These are phyloP conservation scores for Macquaria ambigua DNA, from an alignment of 2,113 vertebrate genomes.

Conservation along the genomic window DNA sequence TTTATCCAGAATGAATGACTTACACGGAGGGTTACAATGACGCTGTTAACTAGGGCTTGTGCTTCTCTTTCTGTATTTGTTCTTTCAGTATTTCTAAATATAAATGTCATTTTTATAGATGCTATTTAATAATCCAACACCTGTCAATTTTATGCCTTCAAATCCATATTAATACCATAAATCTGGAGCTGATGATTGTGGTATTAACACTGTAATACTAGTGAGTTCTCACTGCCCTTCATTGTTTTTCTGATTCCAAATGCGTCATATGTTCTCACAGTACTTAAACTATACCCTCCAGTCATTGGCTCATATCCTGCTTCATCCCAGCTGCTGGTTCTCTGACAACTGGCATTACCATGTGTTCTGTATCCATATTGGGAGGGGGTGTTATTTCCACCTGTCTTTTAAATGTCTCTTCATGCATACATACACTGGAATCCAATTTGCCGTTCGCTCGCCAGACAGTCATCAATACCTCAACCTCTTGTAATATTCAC, in stretches of 20 bases:
- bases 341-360: conserved; percentile 35
- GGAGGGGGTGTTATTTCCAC: conserved; percentile 23
- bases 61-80: neutral
- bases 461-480: conserved; percentile 9
- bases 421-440: conserved; percentile 5
- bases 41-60: neutral
- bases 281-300: conserved; percentile 32
- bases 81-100: neutral
- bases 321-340: conserved; percentile 42
- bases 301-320: conserved; percentile 35
- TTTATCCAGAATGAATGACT: conserved; percentile 39
- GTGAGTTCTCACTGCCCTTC: neutral
- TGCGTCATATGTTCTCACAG: conserved; percentile 42
- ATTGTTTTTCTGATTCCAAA: conserved; percentile 3
- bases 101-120: neutral
- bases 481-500: conserved; percentile 1
- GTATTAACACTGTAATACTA: neutral
- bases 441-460: conserved; percentile 25
- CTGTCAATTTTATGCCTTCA: neutral
- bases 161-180: neutral
- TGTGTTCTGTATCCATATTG: conserved; percentile 42
- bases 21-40: conserved; percentile 15
- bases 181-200: neutral
- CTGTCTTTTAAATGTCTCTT: conserved; percentile 15
- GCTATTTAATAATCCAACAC: neutral